Evolutionary conservation across 1,140 invertebrate species (phyloP).

Genomic region (Oryzaephilus surinamensis): DNA sequence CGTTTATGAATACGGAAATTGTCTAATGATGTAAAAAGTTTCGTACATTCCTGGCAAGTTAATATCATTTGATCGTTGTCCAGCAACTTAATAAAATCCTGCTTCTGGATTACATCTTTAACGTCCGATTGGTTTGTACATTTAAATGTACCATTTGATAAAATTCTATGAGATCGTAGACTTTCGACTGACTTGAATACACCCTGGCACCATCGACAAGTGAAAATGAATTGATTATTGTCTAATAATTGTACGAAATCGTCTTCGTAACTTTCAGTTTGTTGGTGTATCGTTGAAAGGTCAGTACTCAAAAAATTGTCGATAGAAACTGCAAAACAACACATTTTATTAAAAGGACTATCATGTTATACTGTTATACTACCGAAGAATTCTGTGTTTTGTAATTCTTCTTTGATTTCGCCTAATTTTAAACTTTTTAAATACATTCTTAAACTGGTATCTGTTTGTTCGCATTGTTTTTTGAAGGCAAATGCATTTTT

Average conservation of each 20-base stretch:
- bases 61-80: conserved; percentile 30
- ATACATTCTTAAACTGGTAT: conserved; percentile 25
- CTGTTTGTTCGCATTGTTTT: conserved; percentile 27
- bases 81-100: conserved; percentile 29
- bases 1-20: conserved; percentile 30
- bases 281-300: conserved; percentile 8
- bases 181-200: background rate
- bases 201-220: too few relatives aligned
- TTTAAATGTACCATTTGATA: background rate
- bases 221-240: too few relatives aligned
- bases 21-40: conserved; percentile 32
- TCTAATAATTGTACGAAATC: too few relatives aligned
- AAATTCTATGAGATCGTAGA: background rate
- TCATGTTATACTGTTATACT: background rate
- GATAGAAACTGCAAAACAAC: conserved; percentile 3
- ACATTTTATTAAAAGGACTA: background rate
- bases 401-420: conserved; percentile 25
- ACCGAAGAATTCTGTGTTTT: conserved; percentile 18
- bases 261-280: conserved; percentile 6
- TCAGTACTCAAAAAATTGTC: too few relatives aligned
- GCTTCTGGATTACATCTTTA: background rate
- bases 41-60: conserved; percentile 29
- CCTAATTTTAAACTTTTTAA: conserved; percentile 25
- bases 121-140: background rate
- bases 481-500: conserved; percentile 29